Evolutionary conservation across 2,888 invertebrate species (phyloP), one percentile per base, ranked within the genome.

Genomic region (Amiota communis): DNA sequence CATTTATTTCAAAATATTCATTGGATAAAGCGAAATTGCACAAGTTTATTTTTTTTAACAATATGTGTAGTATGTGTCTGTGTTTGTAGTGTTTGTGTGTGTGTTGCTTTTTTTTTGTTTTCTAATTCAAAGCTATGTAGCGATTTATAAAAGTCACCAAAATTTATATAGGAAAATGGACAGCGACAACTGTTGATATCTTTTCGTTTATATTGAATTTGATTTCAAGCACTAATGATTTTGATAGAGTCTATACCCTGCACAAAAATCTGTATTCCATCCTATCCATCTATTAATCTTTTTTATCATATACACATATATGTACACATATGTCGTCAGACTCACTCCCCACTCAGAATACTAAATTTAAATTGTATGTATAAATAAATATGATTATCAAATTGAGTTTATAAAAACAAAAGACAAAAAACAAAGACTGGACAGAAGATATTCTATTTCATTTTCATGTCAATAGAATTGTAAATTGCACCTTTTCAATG

Each of bases 131-230:
- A 83, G 80, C 78, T 81, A 77, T 86, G 81, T 86, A 84, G 82
- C 86, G 84, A 86, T 86, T 86, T 85, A 84, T 84, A 84, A 84
- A 86, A 86, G 81, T 83, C 84, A 82, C 72, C 80, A 76, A 83
- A 36, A 82, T 85, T 83, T 80, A 80, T 80, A 83, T 80, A 76
- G 59, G 75, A 75, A 80, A 85, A 86, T 74, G 81, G 86, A 86
- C 86, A 86, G 86, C 86, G 82, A 76, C 86, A 86, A 86, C 86
- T 86, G 86, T 78, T 77, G 80, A 75, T 80, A 78, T 82, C 81
- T 80, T 83, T 80, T 80, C 77, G 83, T 79, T 36, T 83, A 80
- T 82, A 84, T 84, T 73, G 80, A 85, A 83, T 83, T 83, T 83
- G 85, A 83, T 83, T 82, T 83, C 85, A 81, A 75, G 20, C 67